Evolutionary conservation across 1,140 invertebrate species (phyloP), one percentile per base, ranked within the genome.

Genomic region (Uloborus diversus): DNA sequence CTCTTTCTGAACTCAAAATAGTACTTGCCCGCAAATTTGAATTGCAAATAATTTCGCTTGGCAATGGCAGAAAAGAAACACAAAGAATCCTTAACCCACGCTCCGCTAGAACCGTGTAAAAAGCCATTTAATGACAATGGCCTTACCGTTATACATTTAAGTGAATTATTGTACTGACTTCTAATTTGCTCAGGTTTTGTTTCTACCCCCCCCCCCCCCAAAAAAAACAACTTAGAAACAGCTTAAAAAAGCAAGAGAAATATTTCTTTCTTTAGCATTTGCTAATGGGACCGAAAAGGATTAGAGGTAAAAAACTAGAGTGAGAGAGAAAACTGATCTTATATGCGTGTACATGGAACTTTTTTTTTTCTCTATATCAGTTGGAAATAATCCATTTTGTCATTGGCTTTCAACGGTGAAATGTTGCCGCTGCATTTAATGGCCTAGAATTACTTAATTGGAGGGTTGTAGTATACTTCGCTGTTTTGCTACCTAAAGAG

Each of bases 81-180:
- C 42, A 61, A 73, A 61, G 57, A 61, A 47, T 59, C 70, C 49
- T 61, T 61, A 32, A 73, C 69, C 51, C 59, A 49, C 59, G 42
- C 59, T 75, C 71, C 30, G 33, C 33, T 59, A 37, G 7, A 37
- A 61, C 33, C 28, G 57, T 75, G 59, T 62, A 75, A 75, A 57
- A 75, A 75, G 71, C 71, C 71, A 75, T 75, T 75, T 75, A 62
- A 75, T 75, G 59, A 75, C 71, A 64, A 75, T 75, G 47, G 71
- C 42, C 28, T 42, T 17, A 33, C 71, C 59, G 47, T 75, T 75
- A 75, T 75, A 51, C 42, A 64, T 75, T 75, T 75, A 64, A 64
- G 71, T 64, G 59, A 51, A 75, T 75, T 75, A 75, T 75, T 51
- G 59, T 47, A 64, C n/a, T 51, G 59, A 62, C 71, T 75, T 75